A percentile compares a stretch with the other conserved stretches of the same genome.
Conservation (phyloP, 2,797 vertebrate genomes). For the Eulemur albifrons region DNA sequence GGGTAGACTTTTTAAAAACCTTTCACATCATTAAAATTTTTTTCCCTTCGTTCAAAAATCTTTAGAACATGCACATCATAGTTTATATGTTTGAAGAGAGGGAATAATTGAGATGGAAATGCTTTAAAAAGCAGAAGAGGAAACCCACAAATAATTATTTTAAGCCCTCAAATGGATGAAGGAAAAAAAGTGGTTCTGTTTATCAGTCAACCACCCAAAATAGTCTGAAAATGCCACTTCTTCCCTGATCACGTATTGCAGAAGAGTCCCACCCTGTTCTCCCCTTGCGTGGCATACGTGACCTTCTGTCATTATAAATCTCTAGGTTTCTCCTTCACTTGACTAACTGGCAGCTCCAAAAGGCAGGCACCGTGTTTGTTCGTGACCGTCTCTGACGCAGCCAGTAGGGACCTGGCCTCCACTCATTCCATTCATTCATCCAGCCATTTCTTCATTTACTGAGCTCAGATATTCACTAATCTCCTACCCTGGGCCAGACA, state of each 20-base stretch:
- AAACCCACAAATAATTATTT: background rate
- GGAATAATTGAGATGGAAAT: background rate
- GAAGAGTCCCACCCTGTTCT: background rate
- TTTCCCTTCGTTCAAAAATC: slow-evolving; percentile 12
- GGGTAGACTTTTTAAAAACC: background rate
- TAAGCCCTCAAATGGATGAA: background rate
- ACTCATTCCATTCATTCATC: background rate
- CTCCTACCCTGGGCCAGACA: background rate
- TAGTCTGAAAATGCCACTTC: background rate
- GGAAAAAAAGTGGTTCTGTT: background rate
- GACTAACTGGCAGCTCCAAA: background rate
- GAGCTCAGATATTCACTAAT: background rate
- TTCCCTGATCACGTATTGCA: background rate
- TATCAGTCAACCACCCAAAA: background rate
- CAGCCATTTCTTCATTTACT: background rate
- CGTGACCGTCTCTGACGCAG: background rate
- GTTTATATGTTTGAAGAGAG: background rate
- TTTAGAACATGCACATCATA: background rate
- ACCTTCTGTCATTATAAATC: background rate
- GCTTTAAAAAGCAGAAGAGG: slow-evolving; percentile 4
- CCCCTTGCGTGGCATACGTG: background rate
- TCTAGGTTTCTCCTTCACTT: background rate
- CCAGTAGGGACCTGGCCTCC: background rate
- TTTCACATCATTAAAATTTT: background rate
- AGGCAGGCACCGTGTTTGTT: background rate